Conservation (phyloP, 2,797 vertebrate species). For the Botia almorhae region DNA sequence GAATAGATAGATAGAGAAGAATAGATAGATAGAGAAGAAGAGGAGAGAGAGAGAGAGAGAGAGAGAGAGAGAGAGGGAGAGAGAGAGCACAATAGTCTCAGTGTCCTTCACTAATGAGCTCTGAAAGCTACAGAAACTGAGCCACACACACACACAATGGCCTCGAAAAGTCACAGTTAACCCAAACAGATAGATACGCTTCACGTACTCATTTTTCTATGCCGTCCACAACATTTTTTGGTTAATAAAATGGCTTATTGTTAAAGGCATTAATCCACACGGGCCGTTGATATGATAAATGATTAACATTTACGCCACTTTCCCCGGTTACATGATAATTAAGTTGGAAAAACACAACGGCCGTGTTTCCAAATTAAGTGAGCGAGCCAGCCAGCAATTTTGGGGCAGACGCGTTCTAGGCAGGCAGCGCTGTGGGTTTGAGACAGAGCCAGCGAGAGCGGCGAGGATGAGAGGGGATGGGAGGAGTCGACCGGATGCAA, state of each 20-base stretch:
- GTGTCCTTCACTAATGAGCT: slow-evolving; percentile 81
- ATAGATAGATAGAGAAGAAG: not conserved
- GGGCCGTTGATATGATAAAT: slow-evolving; percentile 28
- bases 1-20: no score
- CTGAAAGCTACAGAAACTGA: slow-evolving; percentile 74
- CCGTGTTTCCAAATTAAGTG: slow-evolving; percentile 3
- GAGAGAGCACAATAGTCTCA: slow-evolving; percentile 60
- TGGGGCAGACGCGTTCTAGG: not conserved
- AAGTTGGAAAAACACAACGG: slow-evolving; percentile 10
- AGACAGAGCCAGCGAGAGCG: slow-evolving; percentile 26
- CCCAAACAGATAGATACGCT: slow-evolving; percentile 26
- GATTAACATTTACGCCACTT: slow-evolving; percentile 39
- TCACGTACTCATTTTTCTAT: not conserved
- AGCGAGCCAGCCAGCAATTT: not conserved
- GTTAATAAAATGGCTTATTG: not conserved
- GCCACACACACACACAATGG: slow-evolving; percentile 68
- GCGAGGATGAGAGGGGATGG: slow-evolving; percentile 36
- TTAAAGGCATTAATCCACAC: slow-evolving; percentile 2
- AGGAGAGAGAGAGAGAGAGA: slow-evolving; percentile 50
- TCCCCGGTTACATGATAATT: slow-evolving; percentile 28
- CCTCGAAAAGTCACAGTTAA: slow-evolving; percentile 71
- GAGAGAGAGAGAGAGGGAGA: slow-evolving; percentile 63
- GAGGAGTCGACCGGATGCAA: slow-evolving; percentile 56
- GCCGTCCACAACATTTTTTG: not conserved
- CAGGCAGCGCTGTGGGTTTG: slow-evolving; percentile 6